A percentile compares a stretch with the other conserved stretches of the same genome.
Conservation (phyloP, 2,113 vertebrate genomes). For the Speoplatyrhinus poulsoni region DNA sequence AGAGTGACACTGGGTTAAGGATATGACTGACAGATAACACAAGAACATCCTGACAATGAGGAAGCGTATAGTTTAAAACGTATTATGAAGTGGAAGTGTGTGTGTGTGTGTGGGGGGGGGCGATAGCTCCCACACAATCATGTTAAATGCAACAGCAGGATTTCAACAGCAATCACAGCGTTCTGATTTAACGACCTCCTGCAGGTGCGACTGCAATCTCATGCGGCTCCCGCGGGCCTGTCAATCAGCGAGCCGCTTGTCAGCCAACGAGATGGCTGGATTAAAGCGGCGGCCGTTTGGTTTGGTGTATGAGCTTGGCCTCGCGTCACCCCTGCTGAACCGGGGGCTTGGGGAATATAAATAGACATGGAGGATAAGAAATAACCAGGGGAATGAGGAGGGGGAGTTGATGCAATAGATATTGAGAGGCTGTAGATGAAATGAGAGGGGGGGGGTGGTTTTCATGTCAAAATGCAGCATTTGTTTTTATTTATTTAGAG, state of each 20-base stretch:
- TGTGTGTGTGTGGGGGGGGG: too few relatives aligned
- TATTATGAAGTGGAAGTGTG: too few relatives aligned
- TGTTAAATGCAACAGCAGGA: background rate
- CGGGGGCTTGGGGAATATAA: conserved; percentile 38
- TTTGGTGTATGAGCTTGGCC: conserved; percentile 30
- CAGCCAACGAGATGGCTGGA: conserved; percentile 44
- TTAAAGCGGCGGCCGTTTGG: conserved; percentile 41
- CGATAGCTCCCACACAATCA: too few relatives aligned
- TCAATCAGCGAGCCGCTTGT: conserved; percentile 21
- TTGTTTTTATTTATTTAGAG: background rate
- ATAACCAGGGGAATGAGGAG: conserved; percentile 22
- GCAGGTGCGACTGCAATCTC: too few relatives aligned
- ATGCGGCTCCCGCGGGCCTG: too few relatives aligned
- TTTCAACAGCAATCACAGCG: background rate
- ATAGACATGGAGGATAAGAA: conserved; percentile 35
- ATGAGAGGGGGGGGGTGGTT: background rate
- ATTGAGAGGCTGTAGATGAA: background rate
- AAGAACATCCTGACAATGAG: background rate
- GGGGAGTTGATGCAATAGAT: background rate
- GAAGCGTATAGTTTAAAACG: too few relatives aligned
- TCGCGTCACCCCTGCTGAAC: conserved; percentile 24
- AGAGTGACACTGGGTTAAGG: background rate
- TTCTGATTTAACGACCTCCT: too few relatives aligned
- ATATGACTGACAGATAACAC: background rate
- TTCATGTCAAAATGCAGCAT: background rate